Evolutionary conservation across 2,888 invertebrate species (phyloP), one percentile per base, ranked within the genome.

Genomic region (Muschampia plurimacula): DNA sequence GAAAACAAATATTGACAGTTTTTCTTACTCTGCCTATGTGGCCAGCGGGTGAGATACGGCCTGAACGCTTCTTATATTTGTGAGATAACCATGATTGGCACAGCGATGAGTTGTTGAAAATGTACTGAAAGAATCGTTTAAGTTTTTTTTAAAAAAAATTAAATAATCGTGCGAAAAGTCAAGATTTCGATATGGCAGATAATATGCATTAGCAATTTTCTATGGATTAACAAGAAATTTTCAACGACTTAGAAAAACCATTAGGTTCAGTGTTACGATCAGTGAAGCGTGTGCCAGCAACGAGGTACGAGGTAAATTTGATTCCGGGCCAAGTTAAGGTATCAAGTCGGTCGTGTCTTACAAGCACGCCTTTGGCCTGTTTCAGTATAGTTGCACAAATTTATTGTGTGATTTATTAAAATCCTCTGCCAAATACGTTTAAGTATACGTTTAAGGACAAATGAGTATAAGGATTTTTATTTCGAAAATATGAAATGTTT

Each of bases 301-400:
- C 73, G 75, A 73, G 77, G 73, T 71, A 76, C 73, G 74, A 73
- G 32, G 32, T 32, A 32, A 77, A 76, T 77, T 77, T 76, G 78
- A 76, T 76, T 77, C 74, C 70, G 75, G 73, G 77, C 78, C 79
- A 79, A 79, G 73, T 75, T 69, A 74, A 71, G 69, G 65, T 65
- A 70, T 32, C 44, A 65, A 65, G 49, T 46, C 57, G 10, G 64
- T 44, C 57, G 60, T 52, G 69, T 64, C 64, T 69, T 64, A 64
- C 55, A 64, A 57, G 69, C 41, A 15, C 60, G 68, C 46, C 32
- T 62, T 64, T 70, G 57, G 44, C 44, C 55, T 55, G 52, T 64
- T 64, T 28, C 12, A 68, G 36, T 41, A 60, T n/a, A 59, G 44
- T 67, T 28, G 59, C 55, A 41, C 32, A 32, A 67, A 69, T 52